A percentile compares a stretch with the other conserved stretches of the same genome.
These are phyloP conservation scores for Trachemys scripta DNA, from an alignment of 2,113 vertebrate genomes.

Conservation along the genomic window DNA sequence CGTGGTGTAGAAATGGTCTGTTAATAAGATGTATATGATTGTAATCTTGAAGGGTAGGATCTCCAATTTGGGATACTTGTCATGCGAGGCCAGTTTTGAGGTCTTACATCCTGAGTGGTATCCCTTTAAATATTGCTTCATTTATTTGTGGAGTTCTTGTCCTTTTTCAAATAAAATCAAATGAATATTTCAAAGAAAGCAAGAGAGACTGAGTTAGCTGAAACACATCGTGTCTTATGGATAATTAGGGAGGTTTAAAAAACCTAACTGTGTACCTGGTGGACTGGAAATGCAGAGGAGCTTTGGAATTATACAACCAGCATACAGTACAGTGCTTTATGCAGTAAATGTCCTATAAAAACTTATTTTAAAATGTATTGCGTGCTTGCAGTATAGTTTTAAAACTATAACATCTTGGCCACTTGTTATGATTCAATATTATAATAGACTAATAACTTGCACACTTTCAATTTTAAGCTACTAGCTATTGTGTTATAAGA, in stretches of 20 bases:
- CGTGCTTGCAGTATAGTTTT: neutral
- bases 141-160: neutral
- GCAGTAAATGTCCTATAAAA: neutral
- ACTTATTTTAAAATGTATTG: neutral
- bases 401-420: neutral
- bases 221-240: constrained; percentile 69
- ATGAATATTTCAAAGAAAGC: constrained; percentile 67
- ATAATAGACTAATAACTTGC: neutral
- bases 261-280: constrained; percentile 63
- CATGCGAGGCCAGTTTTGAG: neutral
- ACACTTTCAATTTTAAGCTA: neutral
- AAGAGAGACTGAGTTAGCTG: constrained; percentile 59
- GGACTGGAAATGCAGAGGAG: constrained; percentile 59
- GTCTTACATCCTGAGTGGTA: neutral
- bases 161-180: constrained; percentile 47
- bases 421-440: neutral
- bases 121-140: constrained; percentile 10
- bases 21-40: neutral
- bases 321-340: neutral
- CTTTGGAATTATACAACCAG: constrained; percentile 47
- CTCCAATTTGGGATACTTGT: neutral
- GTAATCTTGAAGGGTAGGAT: neutral
- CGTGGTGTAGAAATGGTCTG: neutral
- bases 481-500: neutral
- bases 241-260: constrained; percentile 71